Evolutionary conservation across 2,797 vertebrate species (phyloP).

Genomic region (Cynopterus sphinx): DNA sequence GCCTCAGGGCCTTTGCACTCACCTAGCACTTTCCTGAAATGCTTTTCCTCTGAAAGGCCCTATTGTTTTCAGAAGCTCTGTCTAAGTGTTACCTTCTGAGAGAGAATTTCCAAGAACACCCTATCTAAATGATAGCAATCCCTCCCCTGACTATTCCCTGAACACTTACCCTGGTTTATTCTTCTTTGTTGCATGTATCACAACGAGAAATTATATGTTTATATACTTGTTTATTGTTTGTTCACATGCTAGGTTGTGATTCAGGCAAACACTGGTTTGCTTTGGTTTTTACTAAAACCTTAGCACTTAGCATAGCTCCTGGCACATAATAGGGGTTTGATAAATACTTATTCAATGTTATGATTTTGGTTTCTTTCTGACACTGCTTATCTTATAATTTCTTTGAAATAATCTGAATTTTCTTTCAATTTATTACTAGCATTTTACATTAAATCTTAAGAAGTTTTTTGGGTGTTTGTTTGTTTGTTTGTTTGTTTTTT

Average conservation of each 20-base stretch:
- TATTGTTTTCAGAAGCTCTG: background rate
- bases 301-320: background rate
- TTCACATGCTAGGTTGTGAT: background rate
- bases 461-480: background rate
- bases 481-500: background rate
- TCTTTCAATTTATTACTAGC: background rate
- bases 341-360: background rate
- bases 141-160: background rate
- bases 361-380: background rate
- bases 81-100: background rate
- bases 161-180: background rate
- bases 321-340: background rate
- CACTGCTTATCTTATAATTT: background rate
- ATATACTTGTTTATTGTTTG: background rate
- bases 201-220: background rate
- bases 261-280: background rate
- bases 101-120: background rate
- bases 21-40: background rate
- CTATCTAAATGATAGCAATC: background rate
- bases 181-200: background rate
- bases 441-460: background rate
- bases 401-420: background rate
- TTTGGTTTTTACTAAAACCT: background rate
- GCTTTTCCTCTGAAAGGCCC: background rate
- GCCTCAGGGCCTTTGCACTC: background rate